phyloP scores from a whole-genome alignment of 2,888 invertebrate species.

The Yponomeuta malinellus region DNA sequence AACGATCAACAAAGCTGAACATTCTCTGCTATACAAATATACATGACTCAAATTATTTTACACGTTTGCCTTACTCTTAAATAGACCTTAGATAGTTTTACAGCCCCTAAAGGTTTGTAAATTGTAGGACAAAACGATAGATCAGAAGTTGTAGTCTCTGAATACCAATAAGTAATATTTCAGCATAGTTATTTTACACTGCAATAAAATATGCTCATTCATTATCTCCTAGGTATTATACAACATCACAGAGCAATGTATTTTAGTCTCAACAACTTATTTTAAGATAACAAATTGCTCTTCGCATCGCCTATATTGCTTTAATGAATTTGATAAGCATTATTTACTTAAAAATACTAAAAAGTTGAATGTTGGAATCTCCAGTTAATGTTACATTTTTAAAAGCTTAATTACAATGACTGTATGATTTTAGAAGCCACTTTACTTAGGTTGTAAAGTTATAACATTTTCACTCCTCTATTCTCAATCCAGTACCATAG shows the following conservation, averaged over 20 bases:
- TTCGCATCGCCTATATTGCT: background rate
- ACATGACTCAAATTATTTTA: slow-evolving; percentile 10
- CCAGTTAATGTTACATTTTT: background rate
- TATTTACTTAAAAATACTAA: background rate
- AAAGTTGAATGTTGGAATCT: background rate
- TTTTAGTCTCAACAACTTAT: background rate
- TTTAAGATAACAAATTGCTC: background rate
- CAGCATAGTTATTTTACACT: background rate
- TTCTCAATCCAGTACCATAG: background rate
- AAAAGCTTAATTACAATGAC: background rate
- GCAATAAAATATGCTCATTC: background rate
- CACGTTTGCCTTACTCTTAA: background rate
- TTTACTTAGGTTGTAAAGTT: background rate
- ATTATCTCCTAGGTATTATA: background rate
- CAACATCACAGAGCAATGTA: background rate
- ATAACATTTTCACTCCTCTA: background rate
- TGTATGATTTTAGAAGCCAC: background rate
- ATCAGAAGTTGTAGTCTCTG: background rate
- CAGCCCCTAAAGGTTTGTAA: background rate
- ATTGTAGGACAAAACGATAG: background rate
- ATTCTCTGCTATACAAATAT: slow-evolving; percentile 10
- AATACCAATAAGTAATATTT: background rate
- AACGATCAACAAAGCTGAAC: background rate
- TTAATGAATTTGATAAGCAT: background rate
- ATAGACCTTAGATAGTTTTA: background rate